Evolutionary conservation across 2,797 vertebrate genomes (phyloP), one percentile per base, ranked within the genome.

Genomic region (Hoplostethus mediterraneus): DNA sequence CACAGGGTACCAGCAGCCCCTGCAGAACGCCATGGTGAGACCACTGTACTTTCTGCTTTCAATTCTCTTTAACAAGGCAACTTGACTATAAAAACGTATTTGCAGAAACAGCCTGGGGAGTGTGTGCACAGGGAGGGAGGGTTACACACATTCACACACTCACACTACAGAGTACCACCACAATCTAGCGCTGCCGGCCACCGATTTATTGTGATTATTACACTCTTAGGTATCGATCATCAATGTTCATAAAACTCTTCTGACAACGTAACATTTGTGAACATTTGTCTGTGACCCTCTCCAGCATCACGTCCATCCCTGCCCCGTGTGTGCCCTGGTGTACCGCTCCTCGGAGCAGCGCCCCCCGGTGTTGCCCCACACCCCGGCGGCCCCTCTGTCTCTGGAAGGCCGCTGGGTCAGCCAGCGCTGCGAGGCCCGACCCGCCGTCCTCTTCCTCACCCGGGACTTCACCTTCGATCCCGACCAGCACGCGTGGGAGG

Each of bases 1-100:
- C 0, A 97, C 95, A 0, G 97, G 97, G 4, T 98, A 97, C 76
- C 97, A 98, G 89, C 92, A 88, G 42, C 96, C 97, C 0, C 89
- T 98, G 83, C 97, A 98, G 92, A 97, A 92, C 0, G 92, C 94
- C 14, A 88, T 97, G 97, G 97, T 98, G 91, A 97, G 96, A 80
- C 52, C 33, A 12, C 1, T 42, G 1, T 2, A 13, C 25, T 47
- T 57, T 60, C 54, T 12, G 10, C 21, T 47, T 25, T 62, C 12
- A 54, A 17, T 36, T 55, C 62, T 17, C 55, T 54, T 55, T 51
- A n/a, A 47, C 6, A 11, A 63, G 33, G 40, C 40, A 42, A 42
- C 40, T 42, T 42, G 10, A 42, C 11, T 3, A 42, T 11, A 42
- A 42, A 42, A 10, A 42, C 40, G 12, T 10, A 11, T 42, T 10